Evolutionary conservation across 2,888 invertebrate genomes (phyloP).

Genomic region (Carcina quercana): DNA sequence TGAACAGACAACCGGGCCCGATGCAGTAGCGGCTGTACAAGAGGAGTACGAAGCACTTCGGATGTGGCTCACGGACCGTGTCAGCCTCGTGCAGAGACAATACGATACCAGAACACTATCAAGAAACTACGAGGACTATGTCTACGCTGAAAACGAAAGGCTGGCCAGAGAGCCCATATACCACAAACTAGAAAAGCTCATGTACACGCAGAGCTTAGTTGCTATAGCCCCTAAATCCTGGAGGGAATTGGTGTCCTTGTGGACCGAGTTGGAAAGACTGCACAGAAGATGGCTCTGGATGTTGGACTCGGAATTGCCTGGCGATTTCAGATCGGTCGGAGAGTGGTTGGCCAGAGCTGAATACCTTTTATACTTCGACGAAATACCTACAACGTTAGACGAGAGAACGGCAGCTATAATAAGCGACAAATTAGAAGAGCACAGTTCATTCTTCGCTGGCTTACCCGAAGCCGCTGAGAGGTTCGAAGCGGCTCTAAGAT

Average conservation of each 20-base stretch:
- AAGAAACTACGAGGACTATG: conserved; percentile 87
- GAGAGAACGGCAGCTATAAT: conserved; percentile 92
- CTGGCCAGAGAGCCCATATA: conserved; percentile 82
- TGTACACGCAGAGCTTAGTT: conserved; percentile 86
- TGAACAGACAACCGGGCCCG: conserved; percentile 80
- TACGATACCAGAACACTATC: conserved; percentile 84
- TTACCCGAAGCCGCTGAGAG: conserved; percentile 84
- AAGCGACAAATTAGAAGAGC: conserved; percentile 91
- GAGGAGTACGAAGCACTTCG: conserved; percentile 87
- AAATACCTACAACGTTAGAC: conserved; percentile 88
- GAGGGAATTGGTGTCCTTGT: conserved; percentile 85
- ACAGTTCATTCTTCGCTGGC: conserved; percentile 91
- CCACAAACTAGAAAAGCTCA: conserved; percentile 84
- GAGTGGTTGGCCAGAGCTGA: conserved; percentile 95
- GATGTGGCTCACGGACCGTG: conserved; percentile 87
- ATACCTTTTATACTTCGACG: conserved; percentile 84
- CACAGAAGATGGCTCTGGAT: conserved; percentile 92
- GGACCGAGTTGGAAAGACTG: conserved; percentile 86
- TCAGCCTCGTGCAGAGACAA: conserved; percentile 83
- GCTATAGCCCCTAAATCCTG: conserved; percentile 91
- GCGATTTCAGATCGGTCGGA: conserved; percentile 88
- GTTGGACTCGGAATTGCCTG: conserved; percentile 88
- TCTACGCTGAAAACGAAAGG: conserved; percentile 84
- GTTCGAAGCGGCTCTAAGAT: conserved; percentile 83
- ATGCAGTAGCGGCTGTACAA: conserved; percentile 85